These are phyloP conservation scores for Catonia carolina DNA, from an alignment of 2,888 invertebrate species.

Conservation along the genomic window DNA sequence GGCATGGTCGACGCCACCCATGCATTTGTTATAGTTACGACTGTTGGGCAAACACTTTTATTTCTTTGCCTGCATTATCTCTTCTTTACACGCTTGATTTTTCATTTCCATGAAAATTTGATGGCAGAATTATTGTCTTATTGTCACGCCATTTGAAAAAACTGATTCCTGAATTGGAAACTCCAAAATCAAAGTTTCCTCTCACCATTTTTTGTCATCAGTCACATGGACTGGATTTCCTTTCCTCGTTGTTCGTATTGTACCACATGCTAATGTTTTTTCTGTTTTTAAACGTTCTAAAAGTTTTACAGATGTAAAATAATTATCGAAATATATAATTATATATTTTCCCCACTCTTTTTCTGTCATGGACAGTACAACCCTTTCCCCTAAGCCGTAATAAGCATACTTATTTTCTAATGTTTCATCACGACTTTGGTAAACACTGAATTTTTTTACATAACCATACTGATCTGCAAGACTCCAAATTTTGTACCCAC, in stretches of 20 bases:
- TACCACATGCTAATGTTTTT: conserved; percentile 25
- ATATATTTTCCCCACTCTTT: conserved; percentile 14
- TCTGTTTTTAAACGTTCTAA: conserved; percentile 23
- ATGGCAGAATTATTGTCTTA: conserved; percentile 19
- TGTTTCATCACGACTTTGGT: conserved; percentile 9
- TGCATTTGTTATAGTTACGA: too few relatives aligned
- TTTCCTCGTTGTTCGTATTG: conserved; percentile 22
- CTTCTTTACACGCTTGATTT: conserved; percentile 27
- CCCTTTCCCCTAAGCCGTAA: conserved; percentile 23
- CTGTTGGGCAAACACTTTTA: too few relatives aligned
- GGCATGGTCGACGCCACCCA: conserved; percentile 36
- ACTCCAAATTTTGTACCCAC: conserved; percentile 27
- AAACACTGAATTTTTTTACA: conserved; percentile 13
- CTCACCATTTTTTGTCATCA: conserved; percentile 24
- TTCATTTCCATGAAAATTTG: conserved; percentile 28
- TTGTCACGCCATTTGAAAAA: conserved; percentile 28
- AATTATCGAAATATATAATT: conserved; percentile 26
- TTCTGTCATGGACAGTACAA: conserved; percentile 25
- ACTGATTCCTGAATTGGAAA: conserved; percentile 22
- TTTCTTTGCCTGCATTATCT: conserved; percentile 21
- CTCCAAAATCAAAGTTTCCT: conserved; percentile 29
- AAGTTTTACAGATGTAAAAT: conserved; percentile 25
- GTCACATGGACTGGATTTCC: conserved; percentile 15
- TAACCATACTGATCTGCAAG: conserved; percentile 14
- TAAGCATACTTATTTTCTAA: conserved; percentile 26